phyloP scores from a whole-genome alignment of 64 coral and sea anemone genomes.

The Actinia equina region DNA sequence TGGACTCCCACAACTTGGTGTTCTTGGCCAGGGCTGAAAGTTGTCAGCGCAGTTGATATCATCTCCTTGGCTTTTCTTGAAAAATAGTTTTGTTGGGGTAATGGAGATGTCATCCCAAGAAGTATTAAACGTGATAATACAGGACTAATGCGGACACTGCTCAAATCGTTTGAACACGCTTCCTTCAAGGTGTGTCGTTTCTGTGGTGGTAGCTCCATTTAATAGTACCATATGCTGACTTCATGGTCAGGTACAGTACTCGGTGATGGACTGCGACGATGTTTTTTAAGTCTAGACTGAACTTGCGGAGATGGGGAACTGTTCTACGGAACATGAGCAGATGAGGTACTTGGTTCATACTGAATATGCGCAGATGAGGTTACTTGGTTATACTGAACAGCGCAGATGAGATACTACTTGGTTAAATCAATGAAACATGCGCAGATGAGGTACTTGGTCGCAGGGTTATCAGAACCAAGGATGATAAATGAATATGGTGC shows the following conservation, averaged over 20 bases:
- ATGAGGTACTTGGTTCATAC: no score
- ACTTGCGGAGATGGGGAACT: not conserved
- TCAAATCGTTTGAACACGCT: not conserved
- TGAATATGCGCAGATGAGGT: no score
- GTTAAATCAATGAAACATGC: no score
- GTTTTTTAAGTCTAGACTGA: not conserved
- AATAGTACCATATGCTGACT: slow-evolving; percentile 28
- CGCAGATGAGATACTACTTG: no score
- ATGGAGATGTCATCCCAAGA: slow-evolving; percentile 3
- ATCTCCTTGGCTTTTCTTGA: slow-evolving; percentile 27
- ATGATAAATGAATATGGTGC: no score
- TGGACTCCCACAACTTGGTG: no score
- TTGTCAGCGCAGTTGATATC: no score
- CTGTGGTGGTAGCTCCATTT: slow-evolving; percentile 18
- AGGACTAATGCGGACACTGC: slow-evolving; percentile 25
- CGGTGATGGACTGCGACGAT: not conserved
- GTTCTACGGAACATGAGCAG: no score
- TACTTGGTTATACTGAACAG: no score
- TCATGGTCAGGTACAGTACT: not conserved
- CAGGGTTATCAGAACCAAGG: no score
- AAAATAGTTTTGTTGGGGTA: slow-evolving; percentile 40
- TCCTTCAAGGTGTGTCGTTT: not conserved
- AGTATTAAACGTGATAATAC: slow-evolving; percentile 44
- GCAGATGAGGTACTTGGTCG: no score
- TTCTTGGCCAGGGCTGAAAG: slow-evolving; percentile 6